Conservation (phyloP, 2,113 vertebrate species). For the Narcine bancroftii region DNA sequence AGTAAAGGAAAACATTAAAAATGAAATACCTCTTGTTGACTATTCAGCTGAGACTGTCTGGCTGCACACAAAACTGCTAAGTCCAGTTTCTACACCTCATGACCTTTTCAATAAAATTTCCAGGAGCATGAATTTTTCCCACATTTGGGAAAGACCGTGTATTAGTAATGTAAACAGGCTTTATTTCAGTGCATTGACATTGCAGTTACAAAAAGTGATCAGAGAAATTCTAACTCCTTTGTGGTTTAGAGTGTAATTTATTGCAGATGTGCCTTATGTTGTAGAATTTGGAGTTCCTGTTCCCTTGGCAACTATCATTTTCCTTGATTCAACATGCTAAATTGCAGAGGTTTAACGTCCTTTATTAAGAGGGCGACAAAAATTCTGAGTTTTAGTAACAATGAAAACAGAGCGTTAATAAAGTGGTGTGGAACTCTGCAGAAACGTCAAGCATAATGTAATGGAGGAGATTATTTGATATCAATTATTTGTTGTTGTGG, state of each 20-base stretch:
- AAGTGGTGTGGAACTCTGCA: neutral
- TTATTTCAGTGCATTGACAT: neutral
- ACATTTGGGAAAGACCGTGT: neutral
- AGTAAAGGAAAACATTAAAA: neutral
- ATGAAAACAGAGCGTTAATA: neutral
- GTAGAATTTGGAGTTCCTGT: neutral
- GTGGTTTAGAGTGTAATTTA: neutral
- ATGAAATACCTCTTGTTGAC: neutral
- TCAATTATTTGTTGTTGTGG: neutral
- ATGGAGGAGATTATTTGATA: neutral
- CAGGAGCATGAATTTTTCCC: neutral
- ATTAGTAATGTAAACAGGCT: neutral
- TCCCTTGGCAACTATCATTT: neutral
- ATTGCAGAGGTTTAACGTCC: neutral
- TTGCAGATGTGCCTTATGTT: constrained; percentile 12
- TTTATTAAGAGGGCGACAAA: neutral
- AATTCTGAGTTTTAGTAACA: neutral
- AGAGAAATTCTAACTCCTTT: constrained; percentile 9
- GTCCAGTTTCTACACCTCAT: neutral
- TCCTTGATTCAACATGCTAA: neutral
- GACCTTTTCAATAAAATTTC: neutral
- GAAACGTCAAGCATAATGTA: neutral
- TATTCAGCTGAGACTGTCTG: neutral
- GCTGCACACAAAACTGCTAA: neutral
- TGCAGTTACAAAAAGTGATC: neutral